Evolutionary conservation across 2,113 vertebrate genomes (phyloP), one percentile per base, ranked within the genome.

Genomic region (Corythornis vintsioides): DNA sequence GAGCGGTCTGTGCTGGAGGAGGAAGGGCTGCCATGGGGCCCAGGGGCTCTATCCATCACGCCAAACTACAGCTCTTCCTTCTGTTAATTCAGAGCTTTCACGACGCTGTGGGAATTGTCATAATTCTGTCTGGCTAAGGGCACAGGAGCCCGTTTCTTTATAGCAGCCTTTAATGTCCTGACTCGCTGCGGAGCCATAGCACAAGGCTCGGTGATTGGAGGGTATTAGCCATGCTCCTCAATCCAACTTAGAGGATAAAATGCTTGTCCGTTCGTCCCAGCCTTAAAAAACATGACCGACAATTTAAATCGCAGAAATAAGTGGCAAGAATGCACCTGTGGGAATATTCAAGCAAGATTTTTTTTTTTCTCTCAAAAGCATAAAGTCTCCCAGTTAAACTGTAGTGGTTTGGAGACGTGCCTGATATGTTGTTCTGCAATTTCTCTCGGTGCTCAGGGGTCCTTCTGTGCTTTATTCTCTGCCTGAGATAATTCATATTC

Each of bases 401-500:
- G 10, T 18, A 0, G 59, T 29, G 29, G 42, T 56, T 75, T 18
- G 10, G 53, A 89, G 63, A 26, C 6, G 10, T 0, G 14, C 35
- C 57, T 26, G 85, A 15, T 8, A 24, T 4, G 1, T 76, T 71
- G 69, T 57, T 82, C 42, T 80, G 87, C 85, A 26, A 22, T 80
- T 86, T 86, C 72, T 47, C 69, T 66, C 1, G 0, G 74, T 71
- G 78, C 75, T 94, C 89, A 64, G 42, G 75, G 60, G 67, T 91
- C 79, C 15, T 14, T 85, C 84, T 83, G 69, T 28, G 85, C 94
- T 93, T 94, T 94, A 82, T 95, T 92, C 87, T 85, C 47, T 2
- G 48, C 33, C 67, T 56, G 79, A 86, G 56, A 94, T 96, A 86
- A 95, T 95, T 96, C 95, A 74, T 86, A 96, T 93, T 94, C 91